A percentile compares a stretch with the other conserved stretches of the same genome.
Conservation (phyloP, 2,797 vertebrate species). For the Hapalemur alaotrensis region DNA sequence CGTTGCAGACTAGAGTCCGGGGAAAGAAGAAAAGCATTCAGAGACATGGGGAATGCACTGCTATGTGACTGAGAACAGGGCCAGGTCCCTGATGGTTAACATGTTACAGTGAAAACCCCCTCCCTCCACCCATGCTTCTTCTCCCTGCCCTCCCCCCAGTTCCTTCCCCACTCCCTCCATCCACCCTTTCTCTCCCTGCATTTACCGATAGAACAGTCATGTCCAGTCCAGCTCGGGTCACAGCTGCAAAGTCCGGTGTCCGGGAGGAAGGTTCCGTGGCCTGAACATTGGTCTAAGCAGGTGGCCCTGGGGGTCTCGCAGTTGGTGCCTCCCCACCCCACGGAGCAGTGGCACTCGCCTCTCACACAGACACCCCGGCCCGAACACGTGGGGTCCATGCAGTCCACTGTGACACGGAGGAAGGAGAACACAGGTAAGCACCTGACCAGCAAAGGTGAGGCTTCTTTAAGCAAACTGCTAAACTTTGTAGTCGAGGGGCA, state of each 20-base stretch:
- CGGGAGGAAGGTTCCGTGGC: slow-evolving; percentile 94
- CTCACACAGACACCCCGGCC: slow-evolving; percentile 96
- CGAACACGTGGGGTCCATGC: slow-evolving; percentile 96
- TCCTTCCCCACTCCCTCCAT: background rate
- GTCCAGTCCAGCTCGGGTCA: slow-evolving; percentile 97
- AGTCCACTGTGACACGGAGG: slow-evolving; percentile 90
- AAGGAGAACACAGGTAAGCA: slow-evolving; percentile 9
- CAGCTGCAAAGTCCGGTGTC: slow-evolving; percentile 95
- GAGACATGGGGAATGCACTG: background rate
- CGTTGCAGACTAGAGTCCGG: background rate
- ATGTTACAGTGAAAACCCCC: background rate
- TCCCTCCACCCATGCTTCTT: fast-evolving
- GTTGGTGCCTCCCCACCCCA: slow-evolving; percentile 96
- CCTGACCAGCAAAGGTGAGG: background rate
- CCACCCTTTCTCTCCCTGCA: background rate
- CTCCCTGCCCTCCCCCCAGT: too few species aligned
- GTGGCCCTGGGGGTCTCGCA: slow-evolving; percentile 95
- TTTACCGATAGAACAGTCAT: slow-evolving; percentile 96
- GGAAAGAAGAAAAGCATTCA: background rate
- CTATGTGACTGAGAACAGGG: background rate
- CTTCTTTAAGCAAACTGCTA: background rate
- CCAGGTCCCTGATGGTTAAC: background rate
- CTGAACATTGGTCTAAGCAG: slow-evolving; percentile 98
- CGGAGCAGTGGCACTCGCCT: slow-evolving; percentile 97
- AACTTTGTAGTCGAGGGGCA: background rate